Conservation (phyloP, 2,797 vertebrate genomes). For the Macropus fuliginosus region DNA sequence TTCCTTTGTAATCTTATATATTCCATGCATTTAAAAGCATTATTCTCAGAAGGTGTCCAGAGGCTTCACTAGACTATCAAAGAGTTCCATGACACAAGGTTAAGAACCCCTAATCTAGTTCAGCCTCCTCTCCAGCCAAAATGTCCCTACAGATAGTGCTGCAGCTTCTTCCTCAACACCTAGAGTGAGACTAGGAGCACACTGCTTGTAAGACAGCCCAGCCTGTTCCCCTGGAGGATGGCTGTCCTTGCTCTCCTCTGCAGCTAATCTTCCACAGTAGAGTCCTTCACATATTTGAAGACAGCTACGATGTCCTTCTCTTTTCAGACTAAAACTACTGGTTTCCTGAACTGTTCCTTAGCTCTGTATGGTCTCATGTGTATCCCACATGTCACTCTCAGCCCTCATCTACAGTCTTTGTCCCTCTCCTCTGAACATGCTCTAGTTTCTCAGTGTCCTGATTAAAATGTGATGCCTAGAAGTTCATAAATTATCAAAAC, state of each 20-base stretch:
- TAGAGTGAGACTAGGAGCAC: not conserved
- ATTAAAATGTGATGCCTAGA: not conserved
- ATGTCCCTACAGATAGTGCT: not conserved
- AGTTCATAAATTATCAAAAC: conserved; percentile 43
- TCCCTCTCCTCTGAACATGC: conserved; percentile 14
- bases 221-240: conserved; percentile 11
- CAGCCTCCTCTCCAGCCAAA: not conserved
- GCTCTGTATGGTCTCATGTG: not conserved
- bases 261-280: not conserved
- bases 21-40: not conserved
- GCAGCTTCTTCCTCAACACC: not conserved
- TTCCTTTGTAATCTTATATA: not conserved
- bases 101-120: not conserved
- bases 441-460: conserved; percentile 27
- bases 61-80: not conserved
- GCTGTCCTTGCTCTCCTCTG: not conserved
- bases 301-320: not conserved
- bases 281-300: not conserved
- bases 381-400: not conserved
- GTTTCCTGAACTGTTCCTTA: conserved; percentile 28
- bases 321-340: not conserved
- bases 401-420: conserved; percentile 3
- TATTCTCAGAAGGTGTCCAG: not conserved
- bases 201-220: conserved; percentile 45
- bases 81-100: not conserved